Base-by-base conservation (phyloP, 2,888 invertebrate genomes). In the Scotopteryx bipunctaria region DNA sequence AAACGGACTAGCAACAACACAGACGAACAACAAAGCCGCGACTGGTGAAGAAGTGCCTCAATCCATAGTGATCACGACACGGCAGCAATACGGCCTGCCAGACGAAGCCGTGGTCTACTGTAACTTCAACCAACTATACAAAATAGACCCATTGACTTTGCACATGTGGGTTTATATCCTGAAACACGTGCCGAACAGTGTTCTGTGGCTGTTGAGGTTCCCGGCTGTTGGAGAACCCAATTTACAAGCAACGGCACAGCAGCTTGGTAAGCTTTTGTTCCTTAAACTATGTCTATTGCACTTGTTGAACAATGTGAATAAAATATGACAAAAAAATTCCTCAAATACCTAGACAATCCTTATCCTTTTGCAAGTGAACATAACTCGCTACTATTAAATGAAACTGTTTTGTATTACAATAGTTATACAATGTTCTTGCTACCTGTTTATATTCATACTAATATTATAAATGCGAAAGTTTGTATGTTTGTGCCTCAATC, bases 101-200 rank as follows among this genome's bases (percentile, higher is more conserved):
- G 99, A 99, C 68, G 98, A 99, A 64, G 99, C 99, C 0, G 95
- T 99, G 36, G 97, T 99, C 1, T 99, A 97, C 81, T 99, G 99
- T 81, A 99, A 99, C 86, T 99, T 99, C 88, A 99, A 99, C 91
- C 99, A 99, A 78, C 92, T 99, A 52, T 99, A 99, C 88, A 99
- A 99, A 92, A 99, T 99, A 61, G 99, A 99, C 86, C 99, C 99
- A 0, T 87, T 95, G 54, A 99, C 99, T 0, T 90, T 99, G 45
- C 96, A 97, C 68, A 98, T 98, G 94, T 99, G 99, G 99, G 96
- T 94, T 38, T 93, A 96, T 85, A 98, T 99, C 66, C 83, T 99
- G 69, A 98, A 98, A 80, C 94, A 95, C 67, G 99, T 99, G 57
- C 98, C 99, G 0, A 98, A 99, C 76, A 94, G 97, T 21, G 97